Base-by-base conservation (phyloP, 2,888 invertebrate species). In the Cephalotes varians region DNA sequence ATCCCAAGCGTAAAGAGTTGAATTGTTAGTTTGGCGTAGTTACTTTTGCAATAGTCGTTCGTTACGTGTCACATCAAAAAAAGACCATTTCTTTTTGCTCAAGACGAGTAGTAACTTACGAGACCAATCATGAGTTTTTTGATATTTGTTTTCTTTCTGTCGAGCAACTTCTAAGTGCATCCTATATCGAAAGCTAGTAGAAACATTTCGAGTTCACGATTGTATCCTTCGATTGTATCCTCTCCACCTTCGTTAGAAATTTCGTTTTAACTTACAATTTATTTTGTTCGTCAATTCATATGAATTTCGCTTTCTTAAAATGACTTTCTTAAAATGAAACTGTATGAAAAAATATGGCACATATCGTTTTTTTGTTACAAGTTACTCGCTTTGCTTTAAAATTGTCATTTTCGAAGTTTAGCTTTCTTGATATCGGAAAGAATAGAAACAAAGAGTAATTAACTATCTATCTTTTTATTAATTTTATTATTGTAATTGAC, bases 301-400 rank as follows among this genome's bases (percentile, higher is more conserved):
- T 40, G 28, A 56, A 40, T 65, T 37, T 67, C 2, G 21, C 10
- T 77, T 58, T 72, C 79, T 83, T 82, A 73, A 44, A 85, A 81
- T 81, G 60, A 84, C 10, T 77, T 58, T 72, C 79, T 83, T 82
- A 73, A 44, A 85, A 81, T 81, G 60, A 84, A 84, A 80, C 79
- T 79, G 76, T 76, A 80, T 80, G 81, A 69, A 73, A 83, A 56
- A 56, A 44, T 2, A 18, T 47, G 69, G 64, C 76, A 18, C 21
- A n/a, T 47, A 34, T 34, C 12, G 44, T 25, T 72, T 31, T n/a
- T 73, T 40, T 69, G 31, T 58, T 34, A 51, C 12, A 21, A 28
- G 18, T 40, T 56, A 67, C 15, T 31, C 40, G 31, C 34, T 58
- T 47, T 34, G 47, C 21, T 6, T 62, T 18, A 47, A 54, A 67